Conservation (phyloP, 2,888 invertebrate genomes). For the Nudaria mundana region DNA sequence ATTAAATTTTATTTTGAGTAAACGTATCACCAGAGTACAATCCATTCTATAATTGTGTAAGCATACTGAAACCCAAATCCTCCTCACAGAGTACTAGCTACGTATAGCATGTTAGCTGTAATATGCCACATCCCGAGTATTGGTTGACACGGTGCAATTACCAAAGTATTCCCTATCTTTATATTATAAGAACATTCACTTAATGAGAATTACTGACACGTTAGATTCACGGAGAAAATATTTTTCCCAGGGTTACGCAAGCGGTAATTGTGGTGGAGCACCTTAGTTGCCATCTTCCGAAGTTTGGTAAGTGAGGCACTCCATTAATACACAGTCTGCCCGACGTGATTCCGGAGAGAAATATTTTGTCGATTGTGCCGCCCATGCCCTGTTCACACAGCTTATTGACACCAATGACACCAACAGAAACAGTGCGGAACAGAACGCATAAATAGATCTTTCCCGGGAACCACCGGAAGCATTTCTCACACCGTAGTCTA, state of each 20-base stretch:
- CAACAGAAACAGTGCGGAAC: constrained; percentile 72
- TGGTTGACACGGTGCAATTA: constrained; percentile 58
- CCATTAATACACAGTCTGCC: constrained; percentile 79
- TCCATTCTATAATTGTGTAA: constrained; percentile 51
- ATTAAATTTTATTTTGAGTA: constrained; percentile 47
- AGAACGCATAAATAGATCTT: constrained; percentile 79
- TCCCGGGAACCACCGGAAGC: constrained; percentile 78
- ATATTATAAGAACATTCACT: constrained; percentile 68
- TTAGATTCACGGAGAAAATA: constrained; percentile 82
- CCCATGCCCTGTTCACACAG: constrained; percentile 68
- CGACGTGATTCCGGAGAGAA: constrained; percentile 81
- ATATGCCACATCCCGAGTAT: constrained; percentile 62
- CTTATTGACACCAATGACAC: constrained; percentile 68
- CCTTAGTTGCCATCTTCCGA: constrained; percentile 81
- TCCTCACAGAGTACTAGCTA: constrained; percentile 56
- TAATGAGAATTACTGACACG: constrained; percentile 76
- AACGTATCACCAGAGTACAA: constrained; percentile 46
- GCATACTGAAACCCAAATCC: constrained; percentile 40
- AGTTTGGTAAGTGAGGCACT: constrained; percentile 81
- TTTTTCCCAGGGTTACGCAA: constrained; percentile 82
- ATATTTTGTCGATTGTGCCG: constrained; percentile 81
- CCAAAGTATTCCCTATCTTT: constrained; percentile 48
- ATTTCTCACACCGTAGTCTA: constrained; percentile 71
- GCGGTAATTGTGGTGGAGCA: constrained; percentile 81
- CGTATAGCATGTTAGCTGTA: constrained; percentile 69